phyloP scores from a whole-genome alignment of 1,140 invertebrate genomes.

The Lasaia peninsularis region DNA sequence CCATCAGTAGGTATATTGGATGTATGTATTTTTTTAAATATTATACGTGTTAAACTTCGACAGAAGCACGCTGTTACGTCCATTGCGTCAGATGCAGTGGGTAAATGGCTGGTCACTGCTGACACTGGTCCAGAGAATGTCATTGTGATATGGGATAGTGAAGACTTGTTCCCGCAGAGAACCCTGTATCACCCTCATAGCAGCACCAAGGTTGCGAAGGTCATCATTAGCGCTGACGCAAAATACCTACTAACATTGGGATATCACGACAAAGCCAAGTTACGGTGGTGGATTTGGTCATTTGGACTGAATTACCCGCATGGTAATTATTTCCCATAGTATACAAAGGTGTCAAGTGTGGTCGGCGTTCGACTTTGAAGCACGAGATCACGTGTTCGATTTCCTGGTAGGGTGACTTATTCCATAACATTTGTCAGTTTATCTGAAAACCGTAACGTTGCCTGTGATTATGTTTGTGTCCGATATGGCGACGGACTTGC shows the following conservation, averaged over 20 bases:
- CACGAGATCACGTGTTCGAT: too few species aligned
- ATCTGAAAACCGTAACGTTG: too few species aligned
- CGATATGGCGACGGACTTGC: too few species aligned
- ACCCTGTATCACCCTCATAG: constrained; percentile 75
- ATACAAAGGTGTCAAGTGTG: not conserved
- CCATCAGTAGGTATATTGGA: too few species aligned
- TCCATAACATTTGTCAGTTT: too few species aligned
- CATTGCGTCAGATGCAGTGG: constrained; percentile 61
- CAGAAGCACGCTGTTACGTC: constrained; percentile 68
- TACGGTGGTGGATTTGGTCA: constrained; percentile 79
- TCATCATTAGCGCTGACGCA: constrained; percentile 76
- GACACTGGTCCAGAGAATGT: constrained; percentile 76
- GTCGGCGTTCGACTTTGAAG: not conserved
- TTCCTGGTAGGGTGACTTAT: too few species aligned
- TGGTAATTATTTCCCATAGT: constrained; percentile 46
- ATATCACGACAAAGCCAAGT: constrained; percentile 53
- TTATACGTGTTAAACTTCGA: constrained; percentile 20
- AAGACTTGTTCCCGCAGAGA: constrained; percentile 67
- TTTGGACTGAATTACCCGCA: constrained; percentile 68
- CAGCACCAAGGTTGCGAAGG: constrained; percentile 44
- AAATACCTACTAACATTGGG: constrained; percentile 78
- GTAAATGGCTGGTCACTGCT: constrained; percentile 77
- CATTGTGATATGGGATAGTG: constrained; percentile 78
- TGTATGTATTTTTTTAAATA: too few species aligned
- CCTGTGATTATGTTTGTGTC: too few species aligned